Evolutionary conservation across 2,113 vertebrate genomes (phyloP), one percentile per base, ranked within the genome.

Genomic region (Nothobranchius furzeri): DNA sequence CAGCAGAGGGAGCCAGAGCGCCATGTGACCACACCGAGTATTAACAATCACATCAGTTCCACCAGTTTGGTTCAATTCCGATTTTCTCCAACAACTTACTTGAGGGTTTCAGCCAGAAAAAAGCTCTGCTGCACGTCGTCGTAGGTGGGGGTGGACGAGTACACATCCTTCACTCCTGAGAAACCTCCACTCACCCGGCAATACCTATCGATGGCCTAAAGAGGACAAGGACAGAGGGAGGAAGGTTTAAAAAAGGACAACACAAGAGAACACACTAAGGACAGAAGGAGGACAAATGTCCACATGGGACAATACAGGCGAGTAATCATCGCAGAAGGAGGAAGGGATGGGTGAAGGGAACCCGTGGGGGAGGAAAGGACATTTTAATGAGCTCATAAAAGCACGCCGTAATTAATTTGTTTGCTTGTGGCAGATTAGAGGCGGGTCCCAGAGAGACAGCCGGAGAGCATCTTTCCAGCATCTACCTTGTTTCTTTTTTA

Each of bases 111-210:
- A 17, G 98, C 96, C 70, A 99, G 94, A 87, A 99, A 99, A 93
- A 99, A 99, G 87, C 98, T 99, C 89, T 99, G 98, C 89, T 99
- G 98, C 47, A 99, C 98, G 0, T 99, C 98, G 0, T 99, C 98
- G 4, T 98, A 97, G 0, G 94, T 94, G 25, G 98, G 98, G 71
- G 92, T 95, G 25, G 95, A 95, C 12, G 97, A 96, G 77, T 99
- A 99, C 13, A 99, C 98, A 65, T 99, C 98, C 87, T 99, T 99
- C 74, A 99, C 94, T 14, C 98, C 98, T 0, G 98, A 98, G 92
- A 98, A 99, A 1, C 98, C 97, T 13, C 97, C 95, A 3, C 93
- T 98, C 63, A 99, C 98, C 71, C 96, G 88, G 86, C 98, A 99
- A 80, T 96, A 96, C 67, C 97, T 98, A 65, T 99, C 96, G 67